A percentile compares a stretch with the other conserved stretches of the same genome.
Conservation (phyloP, 2,888 invertebrate species). For the Drosophila stalkeri region DNA sequence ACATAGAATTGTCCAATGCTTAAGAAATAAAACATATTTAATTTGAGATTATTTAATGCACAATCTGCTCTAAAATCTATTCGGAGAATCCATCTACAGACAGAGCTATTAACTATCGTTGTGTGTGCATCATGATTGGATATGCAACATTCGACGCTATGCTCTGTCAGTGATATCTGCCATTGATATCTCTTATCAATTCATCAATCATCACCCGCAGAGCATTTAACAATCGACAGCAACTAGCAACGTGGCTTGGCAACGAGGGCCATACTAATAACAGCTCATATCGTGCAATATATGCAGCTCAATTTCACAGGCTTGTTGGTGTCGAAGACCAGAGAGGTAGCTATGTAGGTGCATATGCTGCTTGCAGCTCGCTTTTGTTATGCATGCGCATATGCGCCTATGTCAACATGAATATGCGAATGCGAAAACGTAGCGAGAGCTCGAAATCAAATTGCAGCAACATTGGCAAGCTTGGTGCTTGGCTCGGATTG, state of each 20-base stretch:
- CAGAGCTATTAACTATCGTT: too few relatives aligned
- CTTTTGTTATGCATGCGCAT: conserved; percentile 73
- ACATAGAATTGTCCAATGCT: too few relatives aligned
- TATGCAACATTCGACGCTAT: neutral
- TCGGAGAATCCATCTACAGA: too few relatives aligned
- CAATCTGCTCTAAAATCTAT: too few relatives aligned
- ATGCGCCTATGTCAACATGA: conserved; percentile 59
- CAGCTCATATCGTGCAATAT: conserved; percentile 10
- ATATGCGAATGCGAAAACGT: conserved; percentile 58
- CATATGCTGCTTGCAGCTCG: conserved; percentile 17
- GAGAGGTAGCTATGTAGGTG: neutral
- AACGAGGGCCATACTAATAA: conserved; percentile 60
- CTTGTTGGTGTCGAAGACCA: neutral
- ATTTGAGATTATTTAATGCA: too few relatives aligned
- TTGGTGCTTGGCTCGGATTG: conserved; percentile 15
- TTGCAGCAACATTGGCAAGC: conserved; percentile 30
- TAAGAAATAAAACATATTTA: too few relatives aligned
- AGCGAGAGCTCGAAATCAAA: conserved; percentile 40
- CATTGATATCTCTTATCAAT: conserved; percentile 22
- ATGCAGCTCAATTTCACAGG: conserved; percentile 43
- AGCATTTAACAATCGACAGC: conserved; percentile 40
- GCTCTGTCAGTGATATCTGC: neutral
- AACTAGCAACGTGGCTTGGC: neutral
- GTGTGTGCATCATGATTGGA: neutral
- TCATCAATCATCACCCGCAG: conserved; percentile 62